phyloP scores from a whole-genome alignment of 92 coral and sea anemone genomes.

The Epizoanthus illoricatus region DNA sequence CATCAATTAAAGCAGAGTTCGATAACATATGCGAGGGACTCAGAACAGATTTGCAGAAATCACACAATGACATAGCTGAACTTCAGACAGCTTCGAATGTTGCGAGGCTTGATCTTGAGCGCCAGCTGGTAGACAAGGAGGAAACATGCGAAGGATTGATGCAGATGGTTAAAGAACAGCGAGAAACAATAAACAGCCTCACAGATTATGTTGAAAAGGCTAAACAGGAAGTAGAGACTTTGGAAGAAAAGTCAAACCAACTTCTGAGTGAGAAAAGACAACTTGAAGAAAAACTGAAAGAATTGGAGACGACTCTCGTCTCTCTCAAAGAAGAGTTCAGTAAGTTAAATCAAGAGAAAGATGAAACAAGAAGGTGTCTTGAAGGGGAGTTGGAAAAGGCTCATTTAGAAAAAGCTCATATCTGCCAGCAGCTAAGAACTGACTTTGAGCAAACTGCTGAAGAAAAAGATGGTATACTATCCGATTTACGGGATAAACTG shows the following conservation, averaged over 20 bases:
- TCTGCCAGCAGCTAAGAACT: constrained; percentile 56
- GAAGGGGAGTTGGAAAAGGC: constrained; percentile 60
- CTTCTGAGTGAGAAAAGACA: constrained; percentile 62
- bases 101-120: constrained; percentile 59
- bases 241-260: constrained; percentile 49
- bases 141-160: constrained; percentile 73
- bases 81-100: constrained; percentile 43
- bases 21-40: constrained; percentile 58
- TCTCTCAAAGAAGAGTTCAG: constrained; percentile 47
- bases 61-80: constrained; percentile 41
- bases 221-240: constrained; percentile 12
- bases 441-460: constrained; percentile 55
- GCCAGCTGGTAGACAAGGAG: constrained; percentile 62
- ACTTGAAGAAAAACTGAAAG: constrained; percentile 28
- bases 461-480: constrained; percentile 63
- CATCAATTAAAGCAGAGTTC: constrained; percentile 48
- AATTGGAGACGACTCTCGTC: not conserved
- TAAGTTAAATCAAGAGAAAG: constrained; percentile 45
- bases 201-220: constrained; percentile 20
- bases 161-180: constrained; percentile 63
- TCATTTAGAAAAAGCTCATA: constrained; percentile 57
- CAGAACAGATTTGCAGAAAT: constrained; percentile 46
- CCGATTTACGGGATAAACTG: constrained; percentile 47
- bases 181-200: constrained; percentile 48
- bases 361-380: constrained; percentile 29